Evolutionary conservation across 2,797 vertebrate genomes (phyloP).

Genomic region (Cuculus canorus): DNA sequence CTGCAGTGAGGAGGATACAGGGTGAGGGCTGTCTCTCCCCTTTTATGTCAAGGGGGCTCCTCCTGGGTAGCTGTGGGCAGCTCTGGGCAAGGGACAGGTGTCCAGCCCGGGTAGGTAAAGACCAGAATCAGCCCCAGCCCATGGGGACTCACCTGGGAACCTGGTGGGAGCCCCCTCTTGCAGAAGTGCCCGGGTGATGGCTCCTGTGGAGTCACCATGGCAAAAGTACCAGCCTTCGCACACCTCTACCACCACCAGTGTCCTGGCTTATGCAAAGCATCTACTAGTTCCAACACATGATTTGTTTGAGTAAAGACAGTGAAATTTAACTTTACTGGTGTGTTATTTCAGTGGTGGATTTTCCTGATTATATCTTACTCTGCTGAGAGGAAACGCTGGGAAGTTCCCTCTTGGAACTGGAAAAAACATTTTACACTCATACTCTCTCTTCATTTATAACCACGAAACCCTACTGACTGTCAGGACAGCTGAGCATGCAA

Average conservation of each 20-base stretch:
- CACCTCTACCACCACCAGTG: neutral
- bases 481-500: neutral
- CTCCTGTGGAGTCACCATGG: neutral
- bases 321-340: neutral
- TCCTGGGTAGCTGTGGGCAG: neutral
- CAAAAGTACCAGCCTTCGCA: neutral
- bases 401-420: neutral
- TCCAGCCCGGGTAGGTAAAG: neutral
- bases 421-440: neutral
- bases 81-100: neutral
- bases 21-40: neutral
- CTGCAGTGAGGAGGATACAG: neutral
- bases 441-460: constrained; percentile 29
- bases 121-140: neutral
- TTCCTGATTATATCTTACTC: neutral
- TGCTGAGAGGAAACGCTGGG: neutral
- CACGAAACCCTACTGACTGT: neutral
- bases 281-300: neutral
- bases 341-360: neutral
- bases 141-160: neutral
- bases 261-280: neutral
- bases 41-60: neutral
- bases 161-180: neutral
- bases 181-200: neutral
- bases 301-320: neutral